Evolutionary conservation across 2,888 invertebrate species (phyloP), one percentile per base, ranked within the genome.

Genomic region (Saturnia pavonia): DNA sequence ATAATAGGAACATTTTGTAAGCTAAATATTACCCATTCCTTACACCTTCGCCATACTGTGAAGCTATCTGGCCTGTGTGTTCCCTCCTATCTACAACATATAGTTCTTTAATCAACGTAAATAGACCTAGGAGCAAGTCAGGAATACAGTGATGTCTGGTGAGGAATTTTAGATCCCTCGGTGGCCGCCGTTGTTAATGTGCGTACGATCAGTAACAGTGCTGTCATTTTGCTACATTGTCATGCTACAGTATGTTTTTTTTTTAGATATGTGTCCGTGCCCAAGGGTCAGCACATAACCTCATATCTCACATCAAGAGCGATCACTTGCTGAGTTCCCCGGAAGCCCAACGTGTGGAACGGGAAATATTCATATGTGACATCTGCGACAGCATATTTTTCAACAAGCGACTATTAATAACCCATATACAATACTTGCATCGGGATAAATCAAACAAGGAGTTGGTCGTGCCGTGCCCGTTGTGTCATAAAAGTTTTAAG

Each of bases 331-430:
- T 80, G 0, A 88, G 85, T n/a, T 78, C 88, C 0, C 80, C 82
- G 0, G 71, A 78, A 0, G 85, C 91, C 0, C 68, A 69, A 0
- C 70, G 85, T 0, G 74, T 92, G 0, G 88, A 90, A 71, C 75
- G 88, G 0, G 83, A 90, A 34, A 78, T 89, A 2, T 92, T 78
- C 70, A 75, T 90, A 0, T 92, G 92, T 8, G 76, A 88, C 1
- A 1, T 74, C 0, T 91, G 92, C 19, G 27, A 75, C 0, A 70
- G 77, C 0, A 67, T 91, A 7, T 91, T 89, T 75, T 91, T 91
- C 74, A 91, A 91, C 72, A 91, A 91, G 60, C 60, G 73, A 0
- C 69, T 88, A 0, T 68, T 92, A 0, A 27, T 72, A 0, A 48
- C 77, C 0, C 92, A 91, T 27, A 82, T 88, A 0, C 51, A 65